Conservation (phyloP, 2,113 vertebrate genomes). For the Poeciliopsis retropinna region DNA sequence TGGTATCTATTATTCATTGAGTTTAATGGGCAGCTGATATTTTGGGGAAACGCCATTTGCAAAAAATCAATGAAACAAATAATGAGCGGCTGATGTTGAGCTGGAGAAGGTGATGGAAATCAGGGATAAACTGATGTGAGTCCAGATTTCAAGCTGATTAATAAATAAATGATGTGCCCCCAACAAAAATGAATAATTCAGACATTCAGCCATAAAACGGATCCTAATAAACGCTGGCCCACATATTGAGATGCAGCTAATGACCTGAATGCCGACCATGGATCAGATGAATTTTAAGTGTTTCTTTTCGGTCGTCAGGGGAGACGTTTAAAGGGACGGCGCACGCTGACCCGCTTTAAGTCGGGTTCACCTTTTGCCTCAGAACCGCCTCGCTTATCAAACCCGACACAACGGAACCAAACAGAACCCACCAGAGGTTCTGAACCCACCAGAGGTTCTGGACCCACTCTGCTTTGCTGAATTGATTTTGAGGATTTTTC, state of each 20-base stretch:
- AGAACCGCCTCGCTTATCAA: background rate
- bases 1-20: constrained; percentile 60
- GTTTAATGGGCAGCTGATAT: constrained; percentile 59
- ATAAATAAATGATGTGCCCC: constrained; percentile 73
- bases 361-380: background rate
- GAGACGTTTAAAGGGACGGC: constrained; percentile 47
- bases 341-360: constrained; percentile 43
- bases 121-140: constrained; percentile 61
- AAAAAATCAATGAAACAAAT: constrained; percentile 67
- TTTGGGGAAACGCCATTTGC: constrained; percentile 68
- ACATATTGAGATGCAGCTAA: constrained; percentile 67
- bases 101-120: constrained; percentile 40
- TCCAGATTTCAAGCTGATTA: constrained; percentile 68
- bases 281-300: constrained; percentile 54
- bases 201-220: constrained; percentile 52
- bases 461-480: no score
- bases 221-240: constrained; percentile 68
- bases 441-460: no score
- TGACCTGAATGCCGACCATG: constrained; percentile 63
- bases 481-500: no score
- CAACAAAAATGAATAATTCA: constrained; percentile 76
- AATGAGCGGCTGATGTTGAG: constrained; percentile 58
- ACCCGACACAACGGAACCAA: no score
- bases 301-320: constrained; percentile 24
- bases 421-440: no score